Conservation (phyloP, 2,113 vertebrate genomes). For the Lepus timidus region DNA sequence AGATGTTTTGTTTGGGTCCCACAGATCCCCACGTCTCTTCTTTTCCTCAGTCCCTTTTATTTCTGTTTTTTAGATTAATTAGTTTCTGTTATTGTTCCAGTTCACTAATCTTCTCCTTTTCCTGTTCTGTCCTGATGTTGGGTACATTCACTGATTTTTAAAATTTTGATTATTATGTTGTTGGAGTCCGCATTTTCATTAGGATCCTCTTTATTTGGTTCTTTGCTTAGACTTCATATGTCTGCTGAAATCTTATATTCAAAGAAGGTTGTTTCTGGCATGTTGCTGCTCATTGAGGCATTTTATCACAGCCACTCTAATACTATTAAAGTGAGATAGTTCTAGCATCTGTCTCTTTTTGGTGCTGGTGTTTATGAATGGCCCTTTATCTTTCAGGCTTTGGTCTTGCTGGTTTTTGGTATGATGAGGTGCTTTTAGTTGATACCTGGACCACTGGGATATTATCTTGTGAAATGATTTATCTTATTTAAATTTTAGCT, state of each 20-base stretch:
- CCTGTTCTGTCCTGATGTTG: background rate
- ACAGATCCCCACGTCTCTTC: background rate
- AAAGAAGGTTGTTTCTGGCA: background rate
- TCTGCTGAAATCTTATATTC: background rate
- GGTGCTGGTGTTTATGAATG: background rate
- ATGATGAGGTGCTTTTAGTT: background rate
- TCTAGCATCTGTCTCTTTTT: background rate
- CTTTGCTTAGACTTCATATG: background rate
- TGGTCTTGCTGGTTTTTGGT: background rate
- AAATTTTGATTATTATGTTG: background rate
- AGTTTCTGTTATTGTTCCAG: background rate
- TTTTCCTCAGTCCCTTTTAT: rapidly evolving
- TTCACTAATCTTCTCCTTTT: background rate
- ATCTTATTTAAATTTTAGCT: background rate
- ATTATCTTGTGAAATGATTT: background rate
- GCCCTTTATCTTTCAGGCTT: background rate
- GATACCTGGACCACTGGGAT: background rate
- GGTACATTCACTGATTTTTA: background rate
- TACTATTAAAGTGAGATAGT: background rate
- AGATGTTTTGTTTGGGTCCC: background rate
- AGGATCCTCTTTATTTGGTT: background rate
- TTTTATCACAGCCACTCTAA: background rate
- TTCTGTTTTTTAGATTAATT: background rate
- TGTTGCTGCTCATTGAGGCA: background rate
- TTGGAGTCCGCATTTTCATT: background rate